Evolutionary conservation across 2,888 invertebrate genomes (phyloP).

Genomic region (Zeuzera pyrina): DNA sequence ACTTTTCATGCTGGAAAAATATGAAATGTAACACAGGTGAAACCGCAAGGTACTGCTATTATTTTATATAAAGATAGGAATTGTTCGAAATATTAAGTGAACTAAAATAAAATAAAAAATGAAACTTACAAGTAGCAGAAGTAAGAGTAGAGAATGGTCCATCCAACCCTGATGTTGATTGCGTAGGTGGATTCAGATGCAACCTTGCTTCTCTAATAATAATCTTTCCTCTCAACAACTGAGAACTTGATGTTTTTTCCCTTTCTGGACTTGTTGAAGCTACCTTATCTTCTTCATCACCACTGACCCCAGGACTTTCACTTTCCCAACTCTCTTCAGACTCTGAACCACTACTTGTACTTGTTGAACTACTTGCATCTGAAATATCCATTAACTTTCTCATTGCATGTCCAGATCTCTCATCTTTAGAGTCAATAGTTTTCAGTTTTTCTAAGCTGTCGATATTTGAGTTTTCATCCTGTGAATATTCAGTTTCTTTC

Average conservation of each 20-base stretch:
- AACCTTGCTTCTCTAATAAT: slow-evolving; percentile 79
- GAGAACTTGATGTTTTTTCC: slow-evolving; percentile 57
- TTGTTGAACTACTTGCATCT: slow-evolving; percentile 61
- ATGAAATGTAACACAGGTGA: no score
- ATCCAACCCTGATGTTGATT: slow-evolving; percentile 66
- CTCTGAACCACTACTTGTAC: slow-evolving; percentile 58
- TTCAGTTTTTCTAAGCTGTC: slow-evolving; percentile 47
- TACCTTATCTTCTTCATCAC: slow-evolving; percentile 50
- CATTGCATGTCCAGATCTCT: slow-evolving; percentile 59
- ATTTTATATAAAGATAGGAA: no score
- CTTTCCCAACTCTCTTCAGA: slow-evolving; percentile 64
- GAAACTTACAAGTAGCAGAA: slow-evolving; percentile 52
- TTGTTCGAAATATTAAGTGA: no score
- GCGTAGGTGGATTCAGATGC: slow-evolving; percentile 68
- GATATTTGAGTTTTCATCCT: slow-evolving; percentile 56
- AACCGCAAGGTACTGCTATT: no score
- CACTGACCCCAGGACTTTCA: slow-evolving; percentile 48
- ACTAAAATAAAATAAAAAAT: no score
- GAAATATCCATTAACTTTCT: slow-evolving; percentile 65
- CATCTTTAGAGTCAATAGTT: slow-evolving; percentile 47
- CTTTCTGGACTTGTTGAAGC: slow-evolving; percentile 58
- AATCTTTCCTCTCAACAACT: slow-evolving; percentile 76
- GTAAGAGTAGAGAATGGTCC: slow-evolving; percentile 77
- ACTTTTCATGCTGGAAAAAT: no score
- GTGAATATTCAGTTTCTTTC: slow-evolving; percentile 47